Base-by-base conservation (phyloP, 2,797 vertebrate genomes). In the Rhynchonycteris naso region DNA sequence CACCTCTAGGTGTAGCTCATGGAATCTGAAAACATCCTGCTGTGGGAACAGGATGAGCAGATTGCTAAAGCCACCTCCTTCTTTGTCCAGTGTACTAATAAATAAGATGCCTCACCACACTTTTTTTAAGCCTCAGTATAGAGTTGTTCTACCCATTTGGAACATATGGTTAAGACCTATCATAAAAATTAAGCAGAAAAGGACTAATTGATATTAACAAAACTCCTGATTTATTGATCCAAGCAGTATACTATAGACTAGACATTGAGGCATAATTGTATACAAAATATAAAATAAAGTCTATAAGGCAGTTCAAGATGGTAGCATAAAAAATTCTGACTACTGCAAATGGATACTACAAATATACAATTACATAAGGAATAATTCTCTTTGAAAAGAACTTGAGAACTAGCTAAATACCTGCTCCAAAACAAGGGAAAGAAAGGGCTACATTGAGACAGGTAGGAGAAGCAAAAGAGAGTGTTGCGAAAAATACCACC, bases 151-250 rank as follows among this genome's bases (percentile, higher is more conserved):
- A 52, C 22, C 30, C 15, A 83, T 54, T 16, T 7, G 52, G 15
- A 80, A 59, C 2, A 26, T 6, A 9, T 43, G 22, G 35, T 9
- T 28, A 88, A 87, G 19, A 26, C 59, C 38, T 43, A 69, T 76
- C 82, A 86, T 33, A 72, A 79, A 90, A 91, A 63, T 79, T 59
- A 91, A 30, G 59, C 54, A 18, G 16, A 22, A 22, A 92, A 93
- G 43, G 28, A 94, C 91, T 43, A 90, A 26, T 26, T 74, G 7
- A n/a, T 85, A 1, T 69, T 94, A 84, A 81, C 2, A 13, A 16
- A 95, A 87, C 4, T 85, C 13, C 26, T 38, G 30, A 35, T 63
- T 89, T 75, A 63, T 4, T 72, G 66, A 89, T 91, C 3, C 16
- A 79, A 47, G 50, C 54, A 88, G 58, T 68, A 79, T 54, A 59